Evolutionary conservation across 2,888 invertebrate genomes (phyloP).

Genomic region (Timema cristinae): DNA sequence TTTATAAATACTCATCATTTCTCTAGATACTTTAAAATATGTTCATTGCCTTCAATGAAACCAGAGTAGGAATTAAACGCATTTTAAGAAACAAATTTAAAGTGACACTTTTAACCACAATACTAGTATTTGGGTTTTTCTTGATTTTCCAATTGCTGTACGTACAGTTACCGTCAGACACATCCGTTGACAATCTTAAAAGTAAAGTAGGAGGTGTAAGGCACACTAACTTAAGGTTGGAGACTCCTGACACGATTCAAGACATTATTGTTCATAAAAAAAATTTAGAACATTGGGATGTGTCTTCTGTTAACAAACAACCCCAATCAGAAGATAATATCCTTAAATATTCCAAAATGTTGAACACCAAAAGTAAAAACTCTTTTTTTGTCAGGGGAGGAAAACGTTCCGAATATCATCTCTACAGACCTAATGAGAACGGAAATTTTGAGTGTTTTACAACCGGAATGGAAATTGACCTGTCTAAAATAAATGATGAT

Average conservation of each 20-base stretch:
- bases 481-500: slow-evolving; percentile 78
- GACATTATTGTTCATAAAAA: not conserved
- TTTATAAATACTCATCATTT: too few relatives aligned
- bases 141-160: slow-evolving; percentile 11
- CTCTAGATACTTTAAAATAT: too few relatives aligned
- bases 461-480: slow-evolving; percentile 51
- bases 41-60: too few relatives aligned
- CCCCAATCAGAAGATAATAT: slow-evolving; percentile 19
- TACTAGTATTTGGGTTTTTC: slow-evolving; percentile 6
- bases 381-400: too few relatives aligned
- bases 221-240: too few relatives aligned
- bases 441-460: slow-evolving; percentile 49
- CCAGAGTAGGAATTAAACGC: not conserved
- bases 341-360: not conserved
- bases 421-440: slow-evolving; percentile 46
- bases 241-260: too few relatives aligned
- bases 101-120: slow-evolving; percentile 14
- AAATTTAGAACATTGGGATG: too few relatives aligned
- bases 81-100: slow-evolving; percentile 17
- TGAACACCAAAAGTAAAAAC: too few relatives aligned
- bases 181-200: not conserved
- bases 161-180: not conserved
- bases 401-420: too few relatives aligned
- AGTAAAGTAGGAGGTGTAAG: not conserved
- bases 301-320: too few relatives aligned